phyloP scores from a whole-genome alignment of 1,140 invertebrate genomes.

The honey bee (Apis mellifera) region Amel_HAv3.1 CM009933.2:11901501-11902000 shows the following conservation, averaged over 20 bases:
- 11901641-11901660: slow-evolving; percentile 32
- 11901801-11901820: background rate
- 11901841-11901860: no score
- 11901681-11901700: background rate
- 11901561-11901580: background rate
- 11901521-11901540: no score
- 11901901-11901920: no score
- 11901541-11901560: background rate
- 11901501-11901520: no score
- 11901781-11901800: slow-evolving; percentile 8
- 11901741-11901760: slow-evolving; percentile 27
- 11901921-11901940: background rate
- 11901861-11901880: slow-evolving; percentile 11
- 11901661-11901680: slow-evolving; percentile 21
- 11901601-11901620: slow-evolving; percentile 42
- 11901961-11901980: slow-evolving; percentile 7
- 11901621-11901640: slow-evolving; percentile 30
- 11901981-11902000: background rate
- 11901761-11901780: background rate
- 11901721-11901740: no score
- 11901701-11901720: background rate
- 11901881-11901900: background rate
- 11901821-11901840: slow-evolving; percentile 11
- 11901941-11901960: background rate
- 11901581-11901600: slow-evolving; percentile 29